A percentile compares a stretch with the other conserved stretches of the same genome.
phyloP scores from a whole-genome alignment of 2,888 invertebrate species.

The Diaperis boleti region DNA sequence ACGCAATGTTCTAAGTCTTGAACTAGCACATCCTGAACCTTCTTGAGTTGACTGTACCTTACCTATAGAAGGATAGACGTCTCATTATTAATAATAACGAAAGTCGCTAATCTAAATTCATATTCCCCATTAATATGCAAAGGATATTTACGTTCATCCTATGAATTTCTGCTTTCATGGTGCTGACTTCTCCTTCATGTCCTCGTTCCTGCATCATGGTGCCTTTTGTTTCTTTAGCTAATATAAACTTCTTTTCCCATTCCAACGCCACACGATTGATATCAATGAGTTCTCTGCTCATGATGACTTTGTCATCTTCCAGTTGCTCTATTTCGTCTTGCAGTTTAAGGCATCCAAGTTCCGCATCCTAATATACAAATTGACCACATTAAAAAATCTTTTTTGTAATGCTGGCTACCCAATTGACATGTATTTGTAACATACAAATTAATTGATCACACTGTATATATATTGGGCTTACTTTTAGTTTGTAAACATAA shows the following conservation, averaged over 20 bases:
- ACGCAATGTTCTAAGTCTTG: conserved; percentile 76
- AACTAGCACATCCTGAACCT: conserved; percentile 71
- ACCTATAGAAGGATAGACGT: conserved; percentile 57
- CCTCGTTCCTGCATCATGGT: conserved; percentile 76
- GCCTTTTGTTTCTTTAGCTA: conserved; percentile 79
- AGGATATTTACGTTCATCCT: conserved; percentile 78
- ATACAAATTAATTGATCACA: too few relatives aligned
- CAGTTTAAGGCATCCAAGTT: conserved; percentile 75
- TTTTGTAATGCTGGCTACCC: too few relatives aligned
- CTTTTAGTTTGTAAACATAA: conserved; percentile 68
- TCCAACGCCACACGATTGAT: conserved; percentile 77
- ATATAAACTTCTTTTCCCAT: conserved; percentile 84
- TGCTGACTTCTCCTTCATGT: conserved; percentile 77
- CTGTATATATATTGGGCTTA: conserved; percentile 47
- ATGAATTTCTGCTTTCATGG: conserved; percentile 85
- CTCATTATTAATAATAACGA: conserved; percentile 5
- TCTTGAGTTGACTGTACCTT: conserved; percentile 67
- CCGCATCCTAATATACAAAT: conserved; percentile 72
- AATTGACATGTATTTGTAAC: too few relatives aligned
- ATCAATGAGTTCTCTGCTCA: conserved; percentile 75
- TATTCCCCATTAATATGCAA: too few relatives aligned
- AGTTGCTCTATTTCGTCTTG: conserved; percentile 77
- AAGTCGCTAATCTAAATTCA: too few relatives aligned
- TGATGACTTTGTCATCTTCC: conserved; percentile 74
- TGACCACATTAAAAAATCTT: too few relatives aligned